Evolutionary conservation across 2,113 vertebrate species (phyloP), one percentile per base, ranked within the genome.

Genomic region (Oncorhynchus keta): DNA sequence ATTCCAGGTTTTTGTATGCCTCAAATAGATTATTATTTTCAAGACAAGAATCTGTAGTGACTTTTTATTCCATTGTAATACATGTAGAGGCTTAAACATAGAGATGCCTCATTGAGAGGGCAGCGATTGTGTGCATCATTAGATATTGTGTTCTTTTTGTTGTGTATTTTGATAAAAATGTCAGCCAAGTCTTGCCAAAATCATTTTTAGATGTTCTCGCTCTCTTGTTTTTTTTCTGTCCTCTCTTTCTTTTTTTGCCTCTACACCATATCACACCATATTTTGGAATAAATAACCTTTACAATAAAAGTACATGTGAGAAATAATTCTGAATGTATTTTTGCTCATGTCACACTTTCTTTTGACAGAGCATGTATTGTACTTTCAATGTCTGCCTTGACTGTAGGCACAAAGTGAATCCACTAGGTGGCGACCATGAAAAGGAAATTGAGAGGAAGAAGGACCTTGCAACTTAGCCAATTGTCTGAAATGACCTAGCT

Each of bases 251-350:
- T 39, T 11, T 61, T 70, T 83, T 76, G 68, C 76, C 76, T 83
- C 79, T 84, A 77, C 81, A 88, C 91, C 82, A 84, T 91, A 79
- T 81, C 82, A 90, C 92, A 11, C 39, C 39, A 45, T 93, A 93
- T 93, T 97, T 96, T 96, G 92, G 93, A 95, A 95, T 94, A 95
- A 95, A 95, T 92, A 92, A 94, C 91, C 91, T 95, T 96, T 96
- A 94, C 93, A 95, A 95, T 93, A 93, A 91, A 83, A 84, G 76
- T 89, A 85, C 87, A 88, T 90, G 88, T 90, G 78, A 88, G 81
- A 76, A 78, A 49, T 22, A 57, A 32, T 57, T 75, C 57, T 75
- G 59, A 28, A 39, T 11, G 59, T n/a, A 2, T 76, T 39, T 76
- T 70, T 73, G 8, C 18, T 1, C 13, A 16, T 62, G 2, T 61